Evolutionary conservation across 2,888 invertebrate genomes (phyloP).

Genomic region (Arenicola marina): DNA sequence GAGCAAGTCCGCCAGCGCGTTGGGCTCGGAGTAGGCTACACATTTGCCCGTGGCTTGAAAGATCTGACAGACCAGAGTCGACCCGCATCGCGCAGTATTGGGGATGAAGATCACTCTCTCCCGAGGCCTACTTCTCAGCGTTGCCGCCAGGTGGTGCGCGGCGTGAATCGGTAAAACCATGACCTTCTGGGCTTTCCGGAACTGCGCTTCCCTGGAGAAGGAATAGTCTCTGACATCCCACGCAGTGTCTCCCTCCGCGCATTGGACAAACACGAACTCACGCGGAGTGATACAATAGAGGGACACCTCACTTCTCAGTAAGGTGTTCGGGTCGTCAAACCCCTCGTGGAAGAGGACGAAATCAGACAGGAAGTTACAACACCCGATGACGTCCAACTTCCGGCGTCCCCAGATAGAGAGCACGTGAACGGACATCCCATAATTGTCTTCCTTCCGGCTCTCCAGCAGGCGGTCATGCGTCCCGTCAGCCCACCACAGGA

Average conservation of each 20-base stretch:
- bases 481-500: neutral
- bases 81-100: neutral
- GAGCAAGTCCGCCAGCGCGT: neutral
- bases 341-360: neutral
- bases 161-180: neutral
- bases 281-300: neutral
- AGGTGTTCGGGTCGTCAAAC: neutral
- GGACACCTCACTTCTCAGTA: neutral
- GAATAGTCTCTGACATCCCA: neutral
- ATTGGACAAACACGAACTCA: neutral
- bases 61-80: neutral
- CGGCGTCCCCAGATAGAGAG: neutral
- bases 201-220: neutral
- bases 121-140: neutral
- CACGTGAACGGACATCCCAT: neutral
- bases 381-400: neutral
- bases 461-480: neutral
- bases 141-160: neutral
- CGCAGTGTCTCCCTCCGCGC: neutral
- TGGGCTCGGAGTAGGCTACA: neutral
- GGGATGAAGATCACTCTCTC: neutral
- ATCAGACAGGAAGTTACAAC: neutral
- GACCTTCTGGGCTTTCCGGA: slow-evolving; percentile 1
- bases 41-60: neutral
- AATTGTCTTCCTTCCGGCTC: neutral